Base-by-base conservation (phyloP, 2,797 vertebrate species). In the Macroramphosus scolopax region DNA sequence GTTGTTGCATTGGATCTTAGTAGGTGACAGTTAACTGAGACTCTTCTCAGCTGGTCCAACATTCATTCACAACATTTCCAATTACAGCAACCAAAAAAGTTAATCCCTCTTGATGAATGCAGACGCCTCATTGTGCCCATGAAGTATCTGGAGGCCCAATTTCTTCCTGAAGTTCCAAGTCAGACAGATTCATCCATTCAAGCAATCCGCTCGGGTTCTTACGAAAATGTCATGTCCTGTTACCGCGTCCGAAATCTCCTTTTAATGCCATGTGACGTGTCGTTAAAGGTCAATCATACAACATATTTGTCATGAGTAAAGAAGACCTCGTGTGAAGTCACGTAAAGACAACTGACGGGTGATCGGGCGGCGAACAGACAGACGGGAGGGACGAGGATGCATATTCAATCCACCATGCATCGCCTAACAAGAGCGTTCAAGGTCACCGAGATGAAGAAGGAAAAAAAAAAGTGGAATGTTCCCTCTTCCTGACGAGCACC, bases 381-480 rank as follows among this genome's bases (percentile, higher is more conserved):
- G n/a, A 49, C 55, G 46, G 30, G 40, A 33, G 41, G 48, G 45
- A 58, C 36, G 49, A 32, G 43, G 51, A 53, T 55, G 53, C 36
- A 60, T 54, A 65, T 47, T 65, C 44, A 33, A 35, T 22, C 32
- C 34, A 39, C 33, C 58, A 29, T 36, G 33, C 26, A 20, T 25
- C 26, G 20, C 18, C 36, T 55, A 30, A 59, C 46, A 64, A 54
- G 34, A 42, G 39, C 54, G 37, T 45, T 81, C 68, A 85, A 84
- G 78, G 80, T 85, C 83, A 80, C 41, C 5, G 24, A 63, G 60
- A 83, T 78, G 63, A 76, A 79, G 75, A 56, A 64, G 32, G 36
- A 1, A 51, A 65, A 56, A 51, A 38, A 62, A 25, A 68, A 63
- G 59, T 55, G 74, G 51, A 68, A 57, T 75, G 54, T 67, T 48